Evolutionary conservation across 2,888 invertebrate genomes (phyloP).

Genomic region (Willowsia nigromaculata): DNA sequence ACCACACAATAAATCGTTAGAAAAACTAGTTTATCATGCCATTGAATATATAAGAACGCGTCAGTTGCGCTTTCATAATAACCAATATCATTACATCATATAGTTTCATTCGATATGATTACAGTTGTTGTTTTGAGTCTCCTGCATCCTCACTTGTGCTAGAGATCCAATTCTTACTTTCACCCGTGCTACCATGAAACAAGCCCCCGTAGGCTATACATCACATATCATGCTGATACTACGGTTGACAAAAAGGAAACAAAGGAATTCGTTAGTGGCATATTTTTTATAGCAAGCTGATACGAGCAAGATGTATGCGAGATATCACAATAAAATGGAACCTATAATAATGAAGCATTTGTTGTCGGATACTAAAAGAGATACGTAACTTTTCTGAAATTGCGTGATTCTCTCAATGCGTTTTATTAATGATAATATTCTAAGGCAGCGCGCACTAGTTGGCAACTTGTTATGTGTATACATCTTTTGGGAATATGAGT

Average conservation of each 20-base stretch:
- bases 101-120: not conserved
- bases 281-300: not conserved
- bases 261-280: constrained; percentile 14
- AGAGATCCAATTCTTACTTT: too few relatives aligned
- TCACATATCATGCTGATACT: not conserved
- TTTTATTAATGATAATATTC: constrained; percentile 36
- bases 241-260: not conserved
- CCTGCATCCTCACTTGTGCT: too few relatives aligned
- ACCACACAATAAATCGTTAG: not conserved
- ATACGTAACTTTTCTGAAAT: not conserved
- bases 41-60: not conserved
- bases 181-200: not conserved
- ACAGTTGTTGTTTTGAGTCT: not conserved
- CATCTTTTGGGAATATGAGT: not conserved
- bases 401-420: not conserved
- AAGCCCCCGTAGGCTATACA: not conserved
- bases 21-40: not conserved
- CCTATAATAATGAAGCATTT: constrained; percentile 20
- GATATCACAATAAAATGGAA: not conserved
- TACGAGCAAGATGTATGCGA: not conserved
- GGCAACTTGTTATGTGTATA: too few relatives aligned
- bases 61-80: not conserved
- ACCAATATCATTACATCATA: not conserved
- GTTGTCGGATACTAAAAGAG: not conserved
- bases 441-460: too few relatives aligned